A percentile compares a stretch with the other conserved stretches of the same genome.
These are phyloP conservation scores for Gallinago paraguaiae DNA, from an alignment of 2,113 vertebrate species.

Conservation along the genomic window DNA sequence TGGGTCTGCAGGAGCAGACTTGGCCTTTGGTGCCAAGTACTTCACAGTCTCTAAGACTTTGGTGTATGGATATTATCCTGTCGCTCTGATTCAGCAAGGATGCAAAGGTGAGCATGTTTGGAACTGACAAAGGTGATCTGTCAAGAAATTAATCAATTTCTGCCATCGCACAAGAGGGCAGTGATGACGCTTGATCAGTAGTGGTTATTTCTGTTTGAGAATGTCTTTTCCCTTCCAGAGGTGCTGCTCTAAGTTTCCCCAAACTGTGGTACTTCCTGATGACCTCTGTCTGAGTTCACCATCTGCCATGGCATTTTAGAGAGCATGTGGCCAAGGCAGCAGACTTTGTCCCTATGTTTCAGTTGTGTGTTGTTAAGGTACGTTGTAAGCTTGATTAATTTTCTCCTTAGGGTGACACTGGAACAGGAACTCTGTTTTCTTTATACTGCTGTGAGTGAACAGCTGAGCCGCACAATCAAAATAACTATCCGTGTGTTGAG, in stretches of 20 bases:
- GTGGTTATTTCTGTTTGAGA: not conserved
- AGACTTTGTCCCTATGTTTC: not conserved
- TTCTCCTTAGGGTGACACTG: not conserved
- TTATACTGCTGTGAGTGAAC: not conserved
- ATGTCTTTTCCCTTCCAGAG: not conserved
- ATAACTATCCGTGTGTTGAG: not conserved
- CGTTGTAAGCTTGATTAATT: not conserved
- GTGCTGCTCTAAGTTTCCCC: not conserved
- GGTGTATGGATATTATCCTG: not conserved
- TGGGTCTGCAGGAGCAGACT: not conserved
- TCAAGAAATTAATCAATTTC: not conserved
- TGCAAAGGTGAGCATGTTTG: not conserved
- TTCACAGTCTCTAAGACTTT: not conserved
- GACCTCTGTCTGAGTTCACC: not conserved
- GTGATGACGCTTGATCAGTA: not conserved
- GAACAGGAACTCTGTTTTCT: not conserved
- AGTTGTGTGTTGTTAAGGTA: not conserved
- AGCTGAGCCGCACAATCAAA: not conserved
- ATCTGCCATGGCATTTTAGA: not conserved
- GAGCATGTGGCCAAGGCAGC: not conserved
- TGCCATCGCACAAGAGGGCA: not conserved
- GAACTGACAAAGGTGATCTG: not conserved
- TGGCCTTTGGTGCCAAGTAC: not conserved
- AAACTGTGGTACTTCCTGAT: not conserved
- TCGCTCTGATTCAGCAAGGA: not conserved